These are phyloP conservation scores for Gallinago paraguaiae DNA, from an alignment of 2,113 vertebrate species.

Conservation along the genomic window DNA sequence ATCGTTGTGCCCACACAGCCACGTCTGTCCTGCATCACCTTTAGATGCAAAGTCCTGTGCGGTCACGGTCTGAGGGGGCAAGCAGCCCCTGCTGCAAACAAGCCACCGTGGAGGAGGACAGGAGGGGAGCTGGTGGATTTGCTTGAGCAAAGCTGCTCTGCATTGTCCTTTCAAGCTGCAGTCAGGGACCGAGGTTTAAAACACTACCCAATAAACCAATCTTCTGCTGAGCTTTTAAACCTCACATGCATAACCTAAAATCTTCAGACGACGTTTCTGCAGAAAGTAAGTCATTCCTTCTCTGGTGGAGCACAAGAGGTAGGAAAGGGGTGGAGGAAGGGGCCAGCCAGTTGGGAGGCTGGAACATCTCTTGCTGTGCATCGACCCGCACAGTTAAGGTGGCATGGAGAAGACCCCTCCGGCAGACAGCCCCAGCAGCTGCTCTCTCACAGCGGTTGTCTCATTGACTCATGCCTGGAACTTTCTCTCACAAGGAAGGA, in stretches of 20 bases:
- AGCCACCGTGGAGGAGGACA: background rate
- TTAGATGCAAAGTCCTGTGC: background rate
- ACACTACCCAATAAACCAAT: background rate
- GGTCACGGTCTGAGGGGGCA: background rate
- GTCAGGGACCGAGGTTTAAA: background rate
- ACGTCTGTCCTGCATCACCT: rapidly evolving
- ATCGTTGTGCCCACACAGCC: rapidly evolving
- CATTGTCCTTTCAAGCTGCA: background rate
- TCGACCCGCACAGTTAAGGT: background rate
- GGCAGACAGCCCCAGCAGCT: background rate
- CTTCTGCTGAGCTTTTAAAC: background rate
- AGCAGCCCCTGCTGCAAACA: background rate
- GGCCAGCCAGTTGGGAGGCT: background rate
- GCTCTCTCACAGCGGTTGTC: background rate
- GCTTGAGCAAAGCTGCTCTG: background rate
- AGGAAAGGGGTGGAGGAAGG: background rate
- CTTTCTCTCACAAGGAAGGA: background rate
- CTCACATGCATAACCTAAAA: background rate
- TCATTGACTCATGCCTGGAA: background rate
- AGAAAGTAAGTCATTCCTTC: background rate
- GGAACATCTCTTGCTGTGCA: background rate
- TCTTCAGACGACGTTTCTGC: background rate
- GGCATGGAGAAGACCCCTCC: background rate
- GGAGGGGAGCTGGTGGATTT: background rate
- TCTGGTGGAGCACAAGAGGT: background rate